Evolutionary conservation across 2,113 vertebrate genomes (phyloP).

Genomic region (Muntiacus muntjak): DNA sequence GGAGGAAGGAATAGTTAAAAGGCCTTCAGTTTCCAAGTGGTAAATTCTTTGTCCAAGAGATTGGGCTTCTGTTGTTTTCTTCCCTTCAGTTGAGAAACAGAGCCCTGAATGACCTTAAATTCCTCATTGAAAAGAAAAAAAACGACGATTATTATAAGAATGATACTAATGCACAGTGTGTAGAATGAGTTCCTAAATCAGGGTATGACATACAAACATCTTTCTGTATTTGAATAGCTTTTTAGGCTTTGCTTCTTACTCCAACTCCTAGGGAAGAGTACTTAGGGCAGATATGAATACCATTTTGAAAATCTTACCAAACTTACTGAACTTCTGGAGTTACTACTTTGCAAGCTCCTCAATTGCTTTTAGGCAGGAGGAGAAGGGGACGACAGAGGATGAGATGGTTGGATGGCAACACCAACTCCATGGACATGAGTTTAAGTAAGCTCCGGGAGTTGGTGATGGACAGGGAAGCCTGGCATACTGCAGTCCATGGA

Average conservation of each 20-base stretch:
- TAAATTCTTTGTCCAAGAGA: background rate
- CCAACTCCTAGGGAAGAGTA: background rate
- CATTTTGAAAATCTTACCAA: background rate
- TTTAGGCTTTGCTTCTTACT: background rate
- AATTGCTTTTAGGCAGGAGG: background rate
- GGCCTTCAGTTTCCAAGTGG: background rate
- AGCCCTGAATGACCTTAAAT: background rate
- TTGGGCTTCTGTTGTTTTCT: background rate
- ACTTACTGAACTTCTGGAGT: background rate
- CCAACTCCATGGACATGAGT: background rate
- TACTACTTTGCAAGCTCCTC: background rate
- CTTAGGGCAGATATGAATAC: background rate
- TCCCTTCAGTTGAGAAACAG: background rate
- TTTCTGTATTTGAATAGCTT: background rate
- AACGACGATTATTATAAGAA: background rate
- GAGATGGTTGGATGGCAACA: background rate
- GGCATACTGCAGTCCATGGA: background rate
- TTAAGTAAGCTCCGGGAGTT: background rate
- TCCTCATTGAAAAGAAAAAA: background rate
- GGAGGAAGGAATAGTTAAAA: background rate
- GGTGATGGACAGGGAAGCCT: background rate
- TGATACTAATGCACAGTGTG: background rate
- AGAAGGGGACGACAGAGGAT: background rate
- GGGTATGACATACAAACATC: background rate
- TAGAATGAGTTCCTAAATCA: background rate